Conservation (phyloP, 2,888 invertebrate species). For the Yponomeuta evonymella region DNA sequence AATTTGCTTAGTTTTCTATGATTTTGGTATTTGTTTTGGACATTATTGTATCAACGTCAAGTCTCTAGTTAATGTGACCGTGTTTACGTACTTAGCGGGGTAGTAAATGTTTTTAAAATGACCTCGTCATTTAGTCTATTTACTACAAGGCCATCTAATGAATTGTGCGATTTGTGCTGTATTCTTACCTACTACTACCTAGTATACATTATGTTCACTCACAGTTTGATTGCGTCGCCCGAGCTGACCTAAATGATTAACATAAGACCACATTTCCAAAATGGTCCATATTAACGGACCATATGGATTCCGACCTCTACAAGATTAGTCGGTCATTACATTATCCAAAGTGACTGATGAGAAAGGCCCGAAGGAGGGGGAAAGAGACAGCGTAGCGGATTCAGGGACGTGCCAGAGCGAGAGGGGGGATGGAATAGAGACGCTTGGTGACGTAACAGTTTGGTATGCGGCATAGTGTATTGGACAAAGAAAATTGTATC, state of each 20-base stretch:
- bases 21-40: no score
- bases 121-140: not conserved
- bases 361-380: conserved; percentile 30
- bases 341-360: conserved; percentile 48
- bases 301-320: not conserved
- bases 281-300: not conserved
- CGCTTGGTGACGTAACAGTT: conserved; percentile 52
- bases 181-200: no score
- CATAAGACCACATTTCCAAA: not conserved
- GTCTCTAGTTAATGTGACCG: no score
- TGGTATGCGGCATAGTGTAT: conserved; percentile 50
- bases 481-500: conserved; percentile 39
- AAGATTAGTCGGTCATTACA: conserved; percentile 1
- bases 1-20: no score
- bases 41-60: no score
- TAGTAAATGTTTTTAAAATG: not conserved
- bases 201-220: not conserved
- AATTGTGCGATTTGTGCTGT: not conserved
- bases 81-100: not conserved
- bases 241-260: not conserved
- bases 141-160: not conserved
- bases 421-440: conserved; percentile 22
- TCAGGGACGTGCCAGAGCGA: conserved; percentile 25
- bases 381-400: conserved; percentile 23
- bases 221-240: not conserved